A percentile compares a stretch with the other conserved stretches of the same genome.
Evolutionary conservation across 2,888 invertebrate genomes (phyloP).

Genomic region (Lissocephala sabroskyi): DNA sequence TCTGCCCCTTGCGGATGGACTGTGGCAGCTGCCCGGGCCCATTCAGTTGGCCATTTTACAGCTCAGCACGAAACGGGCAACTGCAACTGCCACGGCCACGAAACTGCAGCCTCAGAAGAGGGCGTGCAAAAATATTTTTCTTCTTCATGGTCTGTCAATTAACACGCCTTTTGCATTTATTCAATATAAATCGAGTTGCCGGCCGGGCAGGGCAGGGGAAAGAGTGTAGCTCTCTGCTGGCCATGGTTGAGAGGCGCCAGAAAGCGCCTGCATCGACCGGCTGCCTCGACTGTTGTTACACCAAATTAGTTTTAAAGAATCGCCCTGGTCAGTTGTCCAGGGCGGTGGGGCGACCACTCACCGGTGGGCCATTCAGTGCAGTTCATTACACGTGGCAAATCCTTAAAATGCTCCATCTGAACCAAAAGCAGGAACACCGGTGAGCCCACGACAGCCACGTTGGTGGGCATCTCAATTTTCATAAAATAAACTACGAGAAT

Average conservation of each 20-base stretch:
- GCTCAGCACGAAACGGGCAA: constrained; percentile 17
- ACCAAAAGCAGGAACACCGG: too few species aligned
- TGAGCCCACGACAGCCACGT: too few species aligned
- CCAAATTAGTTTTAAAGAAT: constrained; percentile 45
- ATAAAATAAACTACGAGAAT: constrained; percentile 47
- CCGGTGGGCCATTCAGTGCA: constrained; percentile 22
- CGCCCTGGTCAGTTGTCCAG: neutral
- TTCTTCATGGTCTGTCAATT: constrained; percentile 65
- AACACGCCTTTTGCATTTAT: constrained; percentile 64
- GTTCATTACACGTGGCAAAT: constrained; percentile 56
- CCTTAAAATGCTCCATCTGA: too few species aligned
- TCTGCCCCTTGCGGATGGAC: too few species aligned
- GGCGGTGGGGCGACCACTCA: neutral
- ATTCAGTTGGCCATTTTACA: constrained; percentile 36
- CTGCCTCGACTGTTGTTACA: constrained; percentile 15
- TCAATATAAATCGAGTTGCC: constrained; percentile 57
- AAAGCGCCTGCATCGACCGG: too few species aligned
- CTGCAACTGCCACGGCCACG: constrained; percentile 3
- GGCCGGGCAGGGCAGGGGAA: too few species aligned
- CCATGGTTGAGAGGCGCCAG: too few species aligned
- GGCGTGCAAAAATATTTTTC: constrained; percentile 4
- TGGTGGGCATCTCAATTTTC: too few species aligned
- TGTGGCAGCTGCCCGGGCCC: constrained; percentile 3
- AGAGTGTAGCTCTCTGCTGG: too few species aligned
- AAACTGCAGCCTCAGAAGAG: neutral